Conservation (phyloP, 2,888 invertebrate species). For the Cantharis rufa region DNA sequence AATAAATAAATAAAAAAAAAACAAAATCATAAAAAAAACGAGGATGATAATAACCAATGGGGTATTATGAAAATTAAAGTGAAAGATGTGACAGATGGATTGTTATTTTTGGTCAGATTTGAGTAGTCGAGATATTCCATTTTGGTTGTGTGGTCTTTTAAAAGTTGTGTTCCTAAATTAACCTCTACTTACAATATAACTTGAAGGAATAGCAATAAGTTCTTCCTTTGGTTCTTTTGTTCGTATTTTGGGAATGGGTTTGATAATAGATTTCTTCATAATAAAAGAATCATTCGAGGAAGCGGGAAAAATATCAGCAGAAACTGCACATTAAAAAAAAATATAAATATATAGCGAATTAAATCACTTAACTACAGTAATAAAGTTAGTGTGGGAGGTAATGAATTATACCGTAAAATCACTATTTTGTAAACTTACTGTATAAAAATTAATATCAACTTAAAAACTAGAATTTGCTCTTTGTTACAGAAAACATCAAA, state of each 20-base stretch:
- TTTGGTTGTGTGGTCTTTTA: not conserved
- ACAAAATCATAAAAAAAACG: not conserved
- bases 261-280: conserved; percentile 51
- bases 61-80: not conserved
- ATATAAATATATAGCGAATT: not conserved
- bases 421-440: not conserved
- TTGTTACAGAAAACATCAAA: not conserved
- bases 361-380: not conserved
- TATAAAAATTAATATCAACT: not conserved
- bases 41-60: not conserved
- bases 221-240: conserved; percentile 49
- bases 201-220: conserved; percentile 39
- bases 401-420: not conserved
- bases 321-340: conserved; percentile 28
- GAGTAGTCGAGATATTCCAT: conserved; percentile 23
- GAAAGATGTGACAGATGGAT: not conserved
- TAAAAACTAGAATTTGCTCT: not conserved
- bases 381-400: not conserved
- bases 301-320: conserved; percentile 42
- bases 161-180: conserved; percentile 2
- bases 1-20: not conserved
- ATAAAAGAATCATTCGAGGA: conserved; percentile 45
- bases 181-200: conserved; percentile 43
- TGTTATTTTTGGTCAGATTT: conserved; percentile 45
- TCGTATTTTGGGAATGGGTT: conserved; percentile 51